Evolutionary conservation across 2,888 invertebrate species (phyloP), one percentile per base, ranked within the genome.

Genomic region (Sycophila texana): DNA sequence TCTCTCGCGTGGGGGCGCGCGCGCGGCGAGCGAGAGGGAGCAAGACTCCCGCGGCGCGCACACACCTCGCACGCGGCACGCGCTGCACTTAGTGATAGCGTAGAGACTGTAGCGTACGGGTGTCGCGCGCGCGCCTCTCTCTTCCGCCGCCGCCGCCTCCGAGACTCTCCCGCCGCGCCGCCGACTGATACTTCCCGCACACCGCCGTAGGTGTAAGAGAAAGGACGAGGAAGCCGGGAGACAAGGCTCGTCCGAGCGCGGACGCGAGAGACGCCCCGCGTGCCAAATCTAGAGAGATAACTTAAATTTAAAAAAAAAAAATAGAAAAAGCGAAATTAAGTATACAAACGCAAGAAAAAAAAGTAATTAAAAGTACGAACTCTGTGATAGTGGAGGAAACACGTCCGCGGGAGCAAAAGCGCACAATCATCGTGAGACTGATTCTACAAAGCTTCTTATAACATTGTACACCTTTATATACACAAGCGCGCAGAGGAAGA

Each of bases 61-160:
- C 61, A 76, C 65, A 73, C 66, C 74, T 72, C 84, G 84, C 26
- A 26, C 26, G 26, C 85, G 83, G 84, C 83, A 82, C 65, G 58
- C 75, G 82, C 85, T 84, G 88, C 73, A 73, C 87, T 89, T 88
- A 89, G 89, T 89, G 89, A 89, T 89, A 89, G 88, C 88, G 88
- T 88, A 88, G 88, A 89, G 87, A 87, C 85, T 87, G 88, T 88
- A 86, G 88, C 85, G 89, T 87, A 86, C 87, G 84, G 87, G 86
- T 89, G 26, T 26, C 87, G 82, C 77, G 58, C 22, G 67, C 63
- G 53, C 18, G 65, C 30, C 67, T 74, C 74, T 66, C 65, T 53
- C 73, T 18, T 22, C 51, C 30, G 18, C 4, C 30, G 16, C 26
- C 20, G 47, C 70, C 20, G 10, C 10, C 18, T 2, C 68, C 26